These are phyloP conservation scores for Coluber constrictor DNA, from an alignment of 2,797 vertebrate species.

Conservation along the genomic window DNA sequence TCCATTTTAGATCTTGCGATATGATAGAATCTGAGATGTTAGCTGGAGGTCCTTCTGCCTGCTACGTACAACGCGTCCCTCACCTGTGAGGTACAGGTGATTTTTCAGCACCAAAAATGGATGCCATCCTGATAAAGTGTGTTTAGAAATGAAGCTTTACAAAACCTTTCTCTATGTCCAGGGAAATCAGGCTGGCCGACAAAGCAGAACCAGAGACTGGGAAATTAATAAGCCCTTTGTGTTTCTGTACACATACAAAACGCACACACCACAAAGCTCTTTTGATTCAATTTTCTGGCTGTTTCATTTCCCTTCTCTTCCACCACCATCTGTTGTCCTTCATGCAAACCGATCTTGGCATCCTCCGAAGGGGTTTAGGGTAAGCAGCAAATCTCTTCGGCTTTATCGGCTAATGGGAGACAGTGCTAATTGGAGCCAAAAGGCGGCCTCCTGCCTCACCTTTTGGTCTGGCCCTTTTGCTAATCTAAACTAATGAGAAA, in stretches of 20 bases:
- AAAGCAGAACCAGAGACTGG: neutral
- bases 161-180: neutral
- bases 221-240: neutral
- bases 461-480: neutral
- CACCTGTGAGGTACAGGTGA: neutral
- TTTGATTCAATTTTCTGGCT: neutral
- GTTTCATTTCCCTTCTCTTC: neutral
- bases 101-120: neutral
- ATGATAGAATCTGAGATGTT: neutral
- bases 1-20: too few relatives aligned
- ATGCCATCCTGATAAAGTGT: neutral
- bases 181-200: too few relatives aligned
- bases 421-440: neutral
- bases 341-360: conserved; percentile 11
- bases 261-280: neutral
- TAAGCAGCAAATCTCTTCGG: neutral
- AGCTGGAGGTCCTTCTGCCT: neutral
- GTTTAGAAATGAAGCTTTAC: neutral
- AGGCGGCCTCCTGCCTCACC: neutral
- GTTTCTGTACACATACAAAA: neutral
- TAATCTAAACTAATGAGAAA: neutral
- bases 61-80: neutral
- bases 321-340: neutral
- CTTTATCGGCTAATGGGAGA: conserved; percentile 25
- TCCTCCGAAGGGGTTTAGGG: neutral